Base-by-base conservation (phyloP, 2,797 vertebrate species). In the Acipenser ruthenus region DNA sequence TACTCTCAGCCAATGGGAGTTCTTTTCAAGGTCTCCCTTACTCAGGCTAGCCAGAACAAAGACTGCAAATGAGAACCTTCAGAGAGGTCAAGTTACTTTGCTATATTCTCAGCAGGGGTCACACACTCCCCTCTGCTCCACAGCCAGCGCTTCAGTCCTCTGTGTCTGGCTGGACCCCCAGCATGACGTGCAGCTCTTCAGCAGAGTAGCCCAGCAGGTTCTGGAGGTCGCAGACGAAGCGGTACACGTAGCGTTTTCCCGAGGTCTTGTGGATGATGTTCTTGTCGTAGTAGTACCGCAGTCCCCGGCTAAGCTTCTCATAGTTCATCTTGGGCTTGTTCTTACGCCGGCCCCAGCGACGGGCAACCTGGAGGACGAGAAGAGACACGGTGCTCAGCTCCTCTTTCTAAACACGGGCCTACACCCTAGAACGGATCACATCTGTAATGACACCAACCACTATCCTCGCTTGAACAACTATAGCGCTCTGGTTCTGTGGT, bases 241-340 rank as follows among this genome's bases (percentile, higher is more conserved):
- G 90, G 71, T 94, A 94, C 7, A 94, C 93, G 0, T 94, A 94
- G 69, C 93, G 89, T 23, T 94, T 94, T 1, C 93, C 93, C 0
- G 91, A 84, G 0, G 93, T 94, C 80, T 94, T 94, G 82, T 94
- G 93, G 78, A 94, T 93, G 79, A 94, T 94, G 79, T 94, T 93
- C 80, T 94, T 94, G 84, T 94, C 92, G 0, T 94, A 94, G 61
- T 94, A 94, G 63, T 94, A 94, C 70, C 93, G 90, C 8, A 94
- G 68, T 0, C 93, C 93, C 0, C 93, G 86, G 76, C 93, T 94
- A 67, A 94, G 81, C 79, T 94, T 94, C 81, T 94, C 93, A 1
- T 94, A 94, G 84, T 94, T 94, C 93, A 94, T 94, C 83, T 94
- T 94, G 64, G 93, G 92, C 69, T 94, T 94, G 68, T 94, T 94